Base-by-base conservation (phyloP, 2,888 invertebrate genomes). In the Sinhomidia bicolor region DNA sequence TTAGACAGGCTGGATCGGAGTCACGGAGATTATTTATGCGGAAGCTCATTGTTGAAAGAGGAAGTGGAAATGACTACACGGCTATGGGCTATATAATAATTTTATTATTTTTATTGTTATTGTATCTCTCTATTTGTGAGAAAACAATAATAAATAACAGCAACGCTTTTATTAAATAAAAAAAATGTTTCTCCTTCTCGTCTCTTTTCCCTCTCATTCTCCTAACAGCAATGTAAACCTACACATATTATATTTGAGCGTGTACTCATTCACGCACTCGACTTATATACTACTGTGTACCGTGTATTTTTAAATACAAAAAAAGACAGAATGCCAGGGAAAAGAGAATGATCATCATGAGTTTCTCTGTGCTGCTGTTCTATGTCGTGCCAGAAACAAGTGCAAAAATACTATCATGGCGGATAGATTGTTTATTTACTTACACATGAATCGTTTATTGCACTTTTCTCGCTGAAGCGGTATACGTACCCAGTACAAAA, bases 21-120 rank as follows among this genome's bases (percentile, higher is more conserved):
- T 81, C 87, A 82, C 87, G 86, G 80, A 82, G 81, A 87, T 71
- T n/a, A n/a, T n/a, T 86, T 81, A 86, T 82, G 76, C 81, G 81
- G 87, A 87, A 81, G 51, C 62, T 36, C 76, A 87, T 87, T 87
- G 87, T 82, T 62, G 51, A 68, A 87, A 87, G 82, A 82, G 87
- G 87, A 87, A 87, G 87, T 87, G 87, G 87, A 87, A 87, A 87
- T 82, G 74, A 87, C 81, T 36, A 57, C 10, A 9, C 51, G 65
- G 29, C 79, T 57, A 74, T 60, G 51, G 76, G 51, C 36, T 71
- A 76, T 74, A 71, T 36, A 60, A 10, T 3, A 60, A 60, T 10
- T 60, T 36, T 36, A 36, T 36, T 36, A 36, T 36, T 36, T 5
- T 36, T 36, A 36, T 36, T 36, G 36, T 7, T 36, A 36, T 36